Percentiles rank a stretch among this genome's conserved stretches.
Conservation (phyloP, 1,140 invertebrate species). For the Phenacoccus solenopsis region DNA sequence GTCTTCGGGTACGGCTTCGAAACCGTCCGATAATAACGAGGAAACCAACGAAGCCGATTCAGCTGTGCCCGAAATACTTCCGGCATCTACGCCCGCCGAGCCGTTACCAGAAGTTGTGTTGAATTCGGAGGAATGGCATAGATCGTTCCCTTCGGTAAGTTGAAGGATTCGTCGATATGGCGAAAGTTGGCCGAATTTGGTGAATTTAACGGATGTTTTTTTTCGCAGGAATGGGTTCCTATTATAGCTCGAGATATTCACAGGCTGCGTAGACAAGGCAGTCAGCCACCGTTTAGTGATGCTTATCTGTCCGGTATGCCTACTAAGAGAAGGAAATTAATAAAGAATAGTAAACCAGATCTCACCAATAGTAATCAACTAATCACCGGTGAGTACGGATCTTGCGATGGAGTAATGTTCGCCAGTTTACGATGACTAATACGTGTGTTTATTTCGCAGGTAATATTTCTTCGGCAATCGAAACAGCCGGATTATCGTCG, state of each 20-base stretch:
- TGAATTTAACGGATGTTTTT: conserved; percentile 19
- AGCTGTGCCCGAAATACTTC: not conserved
- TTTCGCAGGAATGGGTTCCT: conserved; percentile 61
- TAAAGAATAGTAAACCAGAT: conserved; percentile 31
- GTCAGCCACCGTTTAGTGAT: conserved; percentile 53
- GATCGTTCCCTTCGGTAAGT: conserved; percentile 36
- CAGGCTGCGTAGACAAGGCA: conserved; percentile 44
- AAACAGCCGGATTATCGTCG: not conserved
- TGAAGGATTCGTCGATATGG: no score
- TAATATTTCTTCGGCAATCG: not conserved
- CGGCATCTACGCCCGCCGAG: conserved; percentile 8
- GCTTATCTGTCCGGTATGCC: conserved; percentile 72
- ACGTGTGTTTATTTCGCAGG: not conserved
- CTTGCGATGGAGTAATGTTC: not conserved
- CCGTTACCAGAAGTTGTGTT: conserved; percentile 37
- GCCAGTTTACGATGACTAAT: not conserved
- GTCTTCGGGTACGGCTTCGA: not conserved
- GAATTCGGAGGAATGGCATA: conserved; percentile 44
- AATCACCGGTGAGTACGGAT: conserved; percentile 26
- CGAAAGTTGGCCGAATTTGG: no score
- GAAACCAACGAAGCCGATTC: not conserved
- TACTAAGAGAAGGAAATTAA: conserved; percentile 61
- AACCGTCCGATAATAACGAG: not conserved
- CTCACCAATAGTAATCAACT: conserved; percentile 25
- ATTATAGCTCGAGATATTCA: conserved; percentile 60